Evolutionary conservation across 2,888 invertebrate genomes (phyloP).

Genomic region (Phaedon cochleariae): DNA sequence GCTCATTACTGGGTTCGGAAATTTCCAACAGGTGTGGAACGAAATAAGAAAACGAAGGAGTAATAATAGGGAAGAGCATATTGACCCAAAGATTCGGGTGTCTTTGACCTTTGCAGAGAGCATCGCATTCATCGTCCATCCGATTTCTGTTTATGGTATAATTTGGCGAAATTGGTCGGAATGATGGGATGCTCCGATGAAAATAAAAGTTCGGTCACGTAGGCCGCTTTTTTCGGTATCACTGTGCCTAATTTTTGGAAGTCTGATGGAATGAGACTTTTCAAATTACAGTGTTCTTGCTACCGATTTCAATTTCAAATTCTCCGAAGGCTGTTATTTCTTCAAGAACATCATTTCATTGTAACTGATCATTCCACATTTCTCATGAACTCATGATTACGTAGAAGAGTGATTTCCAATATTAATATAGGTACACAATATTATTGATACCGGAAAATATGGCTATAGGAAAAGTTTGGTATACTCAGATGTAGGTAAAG

Average conservation of each 20-base stretch:
- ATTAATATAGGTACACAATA: too few species aligned
- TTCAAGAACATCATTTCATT: not conserved
- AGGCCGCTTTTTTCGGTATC: not conserved
- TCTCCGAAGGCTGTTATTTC: not conserved
- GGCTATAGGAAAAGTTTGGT: too few species aligned
- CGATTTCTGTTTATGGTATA: not conserved
- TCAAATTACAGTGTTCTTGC: not conserved
- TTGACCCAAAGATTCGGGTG: slow-evolving; percentile 16
- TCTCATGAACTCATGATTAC: not conserved
- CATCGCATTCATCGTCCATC: not conserved
- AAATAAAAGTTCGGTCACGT: not conserved
- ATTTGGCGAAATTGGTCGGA: not conserved
- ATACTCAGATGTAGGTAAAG: too few species aligned
- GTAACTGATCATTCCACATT: not conserved
- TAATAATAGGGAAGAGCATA: slow-evolving; percentile 26
- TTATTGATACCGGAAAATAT: too few species aligned
- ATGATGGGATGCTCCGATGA: not conserved
- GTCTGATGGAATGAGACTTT: not conserved
- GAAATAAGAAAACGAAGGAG: slow-evolving; percentile 13
- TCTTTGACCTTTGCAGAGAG: slow-evolving; percentile 1
- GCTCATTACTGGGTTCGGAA: slow-evolving; percentile 25
- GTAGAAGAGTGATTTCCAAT: too few species aligned
- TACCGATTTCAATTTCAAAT: not conserved
- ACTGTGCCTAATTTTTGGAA: not conserved
- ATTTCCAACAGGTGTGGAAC: slow-evolving; percentile 30